phyloP scores from a whole-genome alignment of 2,888 invertebrate genomes.

The Nomada fucata region DNA sequence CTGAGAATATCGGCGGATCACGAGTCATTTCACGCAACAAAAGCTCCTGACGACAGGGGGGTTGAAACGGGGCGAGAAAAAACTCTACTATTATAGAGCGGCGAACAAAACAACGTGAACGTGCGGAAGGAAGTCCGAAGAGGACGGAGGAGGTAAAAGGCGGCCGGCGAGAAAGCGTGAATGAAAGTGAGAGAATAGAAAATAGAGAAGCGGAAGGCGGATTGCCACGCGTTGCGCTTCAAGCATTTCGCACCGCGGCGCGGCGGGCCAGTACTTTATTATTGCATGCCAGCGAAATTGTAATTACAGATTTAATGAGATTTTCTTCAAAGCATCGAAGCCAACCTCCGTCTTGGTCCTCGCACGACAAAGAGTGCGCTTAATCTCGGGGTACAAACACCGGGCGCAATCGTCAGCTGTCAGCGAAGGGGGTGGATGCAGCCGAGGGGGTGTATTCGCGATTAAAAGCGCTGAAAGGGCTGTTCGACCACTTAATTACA shows the following conservation, averaged over 20 bases:
- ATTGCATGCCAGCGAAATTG: slow-evolving; percentile 40
- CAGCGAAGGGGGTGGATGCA: background rate
- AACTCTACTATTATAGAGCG: background rate
- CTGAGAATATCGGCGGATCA: background rate
- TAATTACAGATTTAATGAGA: slow-evolving; percentile 64
- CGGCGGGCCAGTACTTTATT: slow-evolving; percentile 33
- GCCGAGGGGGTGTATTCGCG: background rate
- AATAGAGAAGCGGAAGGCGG: slow-evolving; percentile 7
- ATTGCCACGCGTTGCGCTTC: slow-evolving; percentile 5
- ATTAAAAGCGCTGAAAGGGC: slow-evolving; percentile 12
- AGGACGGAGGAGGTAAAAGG: background rate
- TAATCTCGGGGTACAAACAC: slow-evolving; percentile 26
- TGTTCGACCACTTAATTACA: background rate
- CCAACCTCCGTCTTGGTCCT: too few species aligned
- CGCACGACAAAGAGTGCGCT: background rate
- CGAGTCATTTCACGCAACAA: slow-evolving; percentile 21
- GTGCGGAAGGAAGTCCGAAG: background rate
- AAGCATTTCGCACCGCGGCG: slow-evolving; percentile 11
- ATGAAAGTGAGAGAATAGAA: background rate
- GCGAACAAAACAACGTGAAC: background rate
- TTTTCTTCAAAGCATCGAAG: slow-evolving; percentile 46
- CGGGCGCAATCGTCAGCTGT: background rate
- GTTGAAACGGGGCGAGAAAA: slow-evolving; percentile 15
- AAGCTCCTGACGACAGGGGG: background rate
- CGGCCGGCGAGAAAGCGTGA: background rate